Evolutionary conservation across 1,140 invertebrate genomes (phyloP), one percentile per base, ranked within the genome.

Genomic region (Colletes latitarsis): DNA sequence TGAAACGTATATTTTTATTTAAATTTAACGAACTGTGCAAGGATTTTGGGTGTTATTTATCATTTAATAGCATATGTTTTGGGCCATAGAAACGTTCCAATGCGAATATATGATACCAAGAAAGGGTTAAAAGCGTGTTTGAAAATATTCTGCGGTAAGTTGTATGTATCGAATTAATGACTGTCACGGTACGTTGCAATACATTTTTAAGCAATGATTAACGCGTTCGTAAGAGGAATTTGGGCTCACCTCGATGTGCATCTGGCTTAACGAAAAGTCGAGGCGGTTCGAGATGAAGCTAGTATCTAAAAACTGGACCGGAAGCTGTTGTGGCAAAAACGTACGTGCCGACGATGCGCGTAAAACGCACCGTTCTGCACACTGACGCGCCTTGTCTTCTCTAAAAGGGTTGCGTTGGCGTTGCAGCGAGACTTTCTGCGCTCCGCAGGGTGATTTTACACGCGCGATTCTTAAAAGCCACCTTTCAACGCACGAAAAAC

Each of bases 301-400:
- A 43, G 69, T 6, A 46, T 46, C 68, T 85, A 85, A 85, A 86
- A 86, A 87, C 84, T 86, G 85, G 85, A 72, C 85, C 85, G 85
- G 85, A 87, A 87, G 77, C 63, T 55, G 55, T 15, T 19, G 58
- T 30, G 39, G 84, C 84, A 87, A 87, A 87, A 87, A 86, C 85
- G 80, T 68, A 85, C 80, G 81, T 85, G 84, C 76, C 72, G 77
- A 69, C 62, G 64, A 82, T 67, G 52, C 67, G 53, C 75, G 85
- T 70, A 82, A 83, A 86, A 87, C 76, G 84, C 73, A 81, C 73
- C 72, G 63, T 62, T 84, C 53, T 30, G 62, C 41, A 87, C 77
- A 86, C 72, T 86, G 84, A 83, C 46, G 82, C 10, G 73, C 81
- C 85, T 87, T 86, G 85, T 86, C 74, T 77, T 67, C 76, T 46